These are phyloP conservation scores for Taeniopygia guttata DNA, from an alignment of 2,797 vertebrate species.

Conservation along the genomic window DNA sequence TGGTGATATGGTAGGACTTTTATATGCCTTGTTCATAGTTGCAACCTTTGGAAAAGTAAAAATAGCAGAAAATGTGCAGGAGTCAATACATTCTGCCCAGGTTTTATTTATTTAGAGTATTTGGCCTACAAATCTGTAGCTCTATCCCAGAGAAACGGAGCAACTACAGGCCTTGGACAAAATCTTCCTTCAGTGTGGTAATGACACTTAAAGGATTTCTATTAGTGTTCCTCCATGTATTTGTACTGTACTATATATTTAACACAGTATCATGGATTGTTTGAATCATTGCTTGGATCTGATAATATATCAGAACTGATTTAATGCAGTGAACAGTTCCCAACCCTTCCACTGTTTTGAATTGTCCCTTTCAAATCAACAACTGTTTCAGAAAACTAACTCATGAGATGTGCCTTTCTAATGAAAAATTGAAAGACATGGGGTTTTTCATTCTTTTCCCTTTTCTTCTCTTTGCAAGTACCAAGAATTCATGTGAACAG, in stretches of 20 bases:
- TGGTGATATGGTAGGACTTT: not conserved
- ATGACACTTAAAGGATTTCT: not conserved
- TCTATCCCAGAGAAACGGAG: not conserved
- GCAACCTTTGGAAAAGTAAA: not conserved
- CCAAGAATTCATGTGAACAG: slow-evolving; percentile 10
- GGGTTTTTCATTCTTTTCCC: not conserved
- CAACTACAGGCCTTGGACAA: not conserved
- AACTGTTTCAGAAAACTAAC: not conserved
- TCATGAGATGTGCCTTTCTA: not conserved
- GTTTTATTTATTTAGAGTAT: not conserved
- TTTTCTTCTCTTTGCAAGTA: not conserved
- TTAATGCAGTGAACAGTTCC: not conserved
- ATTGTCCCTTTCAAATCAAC: not conserved
- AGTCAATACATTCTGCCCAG: not conserved
- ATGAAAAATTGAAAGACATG: not conserved
- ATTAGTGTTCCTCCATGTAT: not conserved
- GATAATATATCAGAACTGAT: not conserved
- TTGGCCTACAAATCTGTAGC: not conserved
- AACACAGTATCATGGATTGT: not conserved
- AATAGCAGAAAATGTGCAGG: not conserved
- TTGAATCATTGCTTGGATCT: not conserved
- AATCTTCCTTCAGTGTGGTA: not conserved
- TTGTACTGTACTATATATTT: not conserved
- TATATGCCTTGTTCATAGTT: not conserved
- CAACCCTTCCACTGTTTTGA: not conserved